A percentile compares a stretch with the other conserved stretches of the same genome.
Conservation (phyloP, 2,888 invertebrate genomes). For the Ophraella communa region DNA sequence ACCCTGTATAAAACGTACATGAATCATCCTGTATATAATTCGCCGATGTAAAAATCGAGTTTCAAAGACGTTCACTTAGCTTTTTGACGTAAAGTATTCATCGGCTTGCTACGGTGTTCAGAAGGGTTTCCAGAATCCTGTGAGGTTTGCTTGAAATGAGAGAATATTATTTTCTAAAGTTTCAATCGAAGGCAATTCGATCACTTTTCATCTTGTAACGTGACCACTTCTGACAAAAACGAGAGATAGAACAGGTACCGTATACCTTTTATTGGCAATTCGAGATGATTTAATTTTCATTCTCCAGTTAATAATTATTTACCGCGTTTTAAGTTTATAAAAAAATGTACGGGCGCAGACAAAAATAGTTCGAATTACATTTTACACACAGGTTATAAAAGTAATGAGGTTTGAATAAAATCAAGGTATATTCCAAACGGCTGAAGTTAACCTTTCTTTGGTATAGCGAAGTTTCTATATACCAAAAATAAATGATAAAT, state of each 20-base stretch:
- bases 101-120: not conserved
- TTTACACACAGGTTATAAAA: too few relatives aligned
- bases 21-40: too few relatives aligned
- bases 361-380: too few relatives aligned
- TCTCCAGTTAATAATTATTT: not conserved
- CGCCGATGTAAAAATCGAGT: not conserved
- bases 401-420: too few relatives aligned
- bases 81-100: not conserved
- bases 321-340: too few relatives aligned
- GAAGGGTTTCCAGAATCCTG: not conserved
- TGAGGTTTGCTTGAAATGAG: not conserved
- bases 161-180: constrained; percentile 9
- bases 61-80: not conserved
- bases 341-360: too few relatives aligned
- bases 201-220: constrained; percentile 1
- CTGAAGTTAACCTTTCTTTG: too few relatives aligned
- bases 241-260: not conserved
- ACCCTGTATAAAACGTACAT: too few relatives aligned
- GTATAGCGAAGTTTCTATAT: too few relatives aligned
- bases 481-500: too few relatives aligned
- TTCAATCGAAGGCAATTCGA: constrained; percentile 1
- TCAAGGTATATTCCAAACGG: too few relatives aligned
- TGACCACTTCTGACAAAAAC: not conserved
- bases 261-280: not conserved
- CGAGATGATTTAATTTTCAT: not conserved